These are phyloP conservation scores for Drosophila bocqueti DNA, from an alignment of 1,140 invertebrate species.

Conservation along the genomic window DNA sequence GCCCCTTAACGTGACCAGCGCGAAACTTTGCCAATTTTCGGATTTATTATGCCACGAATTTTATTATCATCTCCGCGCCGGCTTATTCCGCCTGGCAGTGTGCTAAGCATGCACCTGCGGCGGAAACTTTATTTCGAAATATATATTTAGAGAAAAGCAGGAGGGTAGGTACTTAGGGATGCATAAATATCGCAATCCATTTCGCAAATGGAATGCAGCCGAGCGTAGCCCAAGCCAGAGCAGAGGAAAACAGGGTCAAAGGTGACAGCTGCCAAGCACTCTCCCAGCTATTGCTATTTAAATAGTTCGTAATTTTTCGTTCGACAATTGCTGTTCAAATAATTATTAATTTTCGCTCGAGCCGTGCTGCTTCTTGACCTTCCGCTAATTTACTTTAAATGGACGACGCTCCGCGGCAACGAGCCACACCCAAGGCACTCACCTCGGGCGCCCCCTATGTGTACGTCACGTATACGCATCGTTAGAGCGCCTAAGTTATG, in stretches of 20 bases:
- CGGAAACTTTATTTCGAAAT: conserved; percentile 57
- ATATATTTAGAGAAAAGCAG: conserved; percentile 58
- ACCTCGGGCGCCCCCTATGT: conserved; percentile 29
- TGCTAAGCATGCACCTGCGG: conserved; percentile 69
- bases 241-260: background rate
- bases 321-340: conserved; percentile 63
- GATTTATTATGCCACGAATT: conserved; percentile 77
- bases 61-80: conserved; percentile 61
- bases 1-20: conserved; percentile 32
- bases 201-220: conserved; percentile 56
- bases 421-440: conserved; percentile 44
- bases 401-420: conserved; percentile 45
- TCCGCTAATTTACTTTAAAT: conserved; percentile 73
- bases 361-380: conserved; percentile 56
- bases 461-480: conserved; percentile 78
- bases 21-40: conserved; percentile 75
- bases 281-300: conserved; percentile 17
- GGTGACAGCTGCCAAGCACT: background rate
- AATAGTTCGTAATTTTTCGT: conserved; percentile 51
- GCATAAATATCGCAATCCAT: conserved; percentile 66
- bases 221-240: background rate
- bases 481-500: conserved; percentile 79
- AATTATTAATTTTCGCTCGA: conserved; percentile 67
- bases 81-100: conserved; percentile 23
- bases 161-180: conserved; percentile 11